These are phyloP conservation scores for Drosophila rubida DNA, from an alignment of 2,888 invertebrate species.

Conservation along the genomic window DNA sequence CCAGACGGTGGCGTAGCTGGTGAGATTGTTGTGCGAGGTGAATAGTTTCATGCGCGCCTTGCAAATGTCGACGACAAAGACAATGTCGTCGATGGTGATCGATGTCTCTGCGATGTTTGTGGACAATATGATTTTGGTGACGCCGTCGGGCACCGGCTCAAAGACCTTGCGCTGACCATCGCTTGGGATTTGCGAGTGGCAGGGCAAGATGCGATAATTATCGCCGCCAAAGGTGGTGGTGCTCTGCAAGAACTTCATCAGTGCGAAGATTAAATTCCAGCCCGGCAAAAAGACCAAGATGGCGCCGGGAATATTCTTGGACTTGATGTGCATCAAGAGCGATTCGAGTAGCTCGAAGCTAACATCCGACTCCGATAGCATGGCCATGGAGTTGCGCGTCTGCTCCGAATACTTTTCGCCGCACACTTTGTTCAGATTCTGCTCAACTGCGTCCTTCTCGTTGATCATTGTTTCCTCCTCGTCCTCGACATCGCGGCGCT, in stretches of 20 bases:
- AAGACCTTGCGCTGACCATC: slow-evolving; percentile 98
- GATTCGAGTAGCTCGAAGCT: slow-evolving; percentile 97
- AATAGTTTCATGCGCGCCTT: slow-evolving; percentile 99
- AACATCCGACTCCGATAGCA: slow-evolving; percentile 94
- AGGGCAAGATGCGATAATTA: slow-evolving; percentile 92
- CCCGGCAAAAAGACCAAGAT: slow-evolving; percentile 97
- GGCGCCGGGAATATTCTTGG: slow-evolving; percentile 90
- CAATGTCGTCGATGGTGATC: slow-evolving; percentile 99
- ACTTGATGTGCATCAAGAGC: slow-evolving; percentile 88
- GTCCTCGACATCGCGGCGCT: slow-evolving; percentile 88
- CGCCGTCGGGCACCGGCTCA: slow-evolving; percentile 91
- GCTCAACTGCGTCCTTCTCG: slow-evolving; percentile 89
- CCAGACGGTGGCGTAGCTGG: slow-evolving; percentile 98
- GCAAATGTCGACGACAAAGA: slow-evolving; percentile 98
- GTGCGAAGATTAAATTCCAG: slow-evolving; percentile 97
- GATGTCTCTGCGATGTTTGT: slow-evolving; percentile 99
- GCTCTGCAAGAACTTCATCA: slow-evolving; percentile 93
- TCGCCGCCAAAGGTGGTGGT: slow-evolving; percentile 89
- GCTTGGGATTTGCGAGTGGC: slow-evolving; percentile 98
- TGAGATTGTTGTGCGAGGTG: slow-evolving; percentile 99
- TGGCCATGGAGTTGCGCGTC: slow-evolving; percentile 90
- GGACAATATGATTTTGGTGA: slow-evolving; percentile 97
- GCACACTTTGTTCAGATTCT: slow-evolving; percentile 90
- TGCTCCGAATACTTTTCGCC: slow-evolving; percentile 86
- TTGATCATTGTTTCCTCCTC: slow-evolving; percentile 87